Percentiles rank a stretch among this genome's conserved stretches.
Conservation (phyloP, 2,113 vertebrate genomes). For the Tonatia bakeri region DNA sequence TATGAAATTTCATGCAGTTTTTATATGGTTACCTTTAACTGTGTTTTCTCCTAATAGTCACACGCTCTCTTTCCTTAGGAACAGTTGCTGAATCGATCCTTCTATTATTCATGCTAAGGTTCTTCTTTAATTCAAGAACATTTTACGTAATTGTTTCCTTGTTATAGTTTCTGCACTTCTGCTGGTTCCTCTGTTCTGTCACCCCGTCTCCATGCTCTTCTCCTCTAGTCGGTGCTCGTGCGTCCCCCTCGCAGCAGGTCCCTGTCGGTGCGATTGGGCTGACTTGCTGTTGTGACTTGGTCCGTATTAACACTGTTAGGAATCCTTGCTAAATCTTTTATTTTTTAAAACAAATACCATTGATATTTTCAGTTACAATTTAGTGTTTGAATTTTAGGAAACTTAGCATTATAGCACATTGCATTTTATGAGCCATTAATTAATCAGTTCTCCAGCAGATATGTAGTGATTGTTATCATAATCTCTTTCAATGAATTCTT, state of each 20-base stretch:
- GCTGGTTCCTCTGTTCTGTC: conserved; percentile 24
- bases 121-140: not conserved
- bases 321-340: not conserved
- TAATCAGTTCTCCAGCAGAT: not conserved
- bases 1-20: conserved; percentile 1
- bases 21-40: not conserved
- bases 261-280: not conserved
- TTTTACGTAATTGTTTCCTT: not conserved
- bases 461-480: not conserved
- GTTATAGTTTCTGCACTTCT: not conserved
- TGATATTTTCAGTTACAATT: conserved; percentile 1
- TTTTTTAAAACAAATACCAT: not conserved
- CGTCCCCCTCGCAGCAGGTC: not conserved
- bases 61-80: not conserved
- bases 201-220: not conserved
- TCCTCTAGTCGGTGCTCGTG: not conserved
- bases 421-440: not conserved
- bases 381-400: conserved; percentile 5
- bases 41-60: not conserved
- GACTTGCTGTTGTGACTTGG: not conserved
- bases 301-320: not conserved
- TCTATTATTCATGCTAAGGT: not conserved
- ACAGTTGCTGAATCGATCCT: not conserved
- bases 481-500: not conserved
- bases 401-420: not conserved